Evolutionary conservation across 2,113 vertebrate genomes (phyloP).

Genomic region (Pycnonotus jocosus): DNA sequence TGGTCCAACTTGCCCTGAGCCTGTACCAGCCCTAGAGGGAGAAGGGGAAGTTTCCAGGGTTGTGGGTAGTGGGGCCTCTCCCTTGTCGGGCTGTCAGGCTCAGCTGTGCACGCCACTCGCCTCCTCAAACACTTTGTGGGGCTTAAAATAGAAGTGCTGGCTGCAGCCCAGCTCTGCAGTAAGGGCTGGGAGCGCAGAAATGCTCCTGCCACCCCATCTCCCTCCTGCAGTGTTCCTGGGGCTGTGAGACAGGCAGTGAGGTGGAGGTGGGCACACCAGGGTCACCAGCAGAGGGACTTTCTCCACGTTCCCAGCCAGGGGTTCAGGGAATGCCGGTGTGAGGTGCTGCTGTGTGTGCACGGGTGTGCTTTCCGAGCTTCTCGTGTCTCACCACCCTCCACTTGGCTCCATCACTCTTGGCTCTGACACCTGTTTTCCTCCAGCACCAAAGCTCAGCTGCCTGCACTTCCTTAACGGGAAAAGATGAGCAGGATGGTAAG

Average conservation of each 20-base stretch:
- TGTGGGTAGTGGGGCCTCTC: background rate
- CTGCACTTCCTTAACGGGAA: conserved; percentile 41
- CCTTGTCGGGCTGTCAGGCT: rapidly evolving
- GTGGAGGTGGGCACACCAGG: background rate
- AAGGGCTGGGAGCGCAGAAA: background rate
- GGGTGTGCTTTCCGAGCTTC: background rate
- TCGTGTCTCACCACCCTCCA: background rate
- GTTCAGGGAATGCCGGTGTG: rapidly evolving
- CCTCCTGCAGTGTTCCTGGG: rapidly evolving
- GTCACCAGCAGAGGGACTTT: background rate
- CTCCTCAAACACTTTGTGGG: background rate
- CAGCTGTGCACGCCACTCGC: background rate
- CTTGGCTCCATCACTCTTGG: background rate
- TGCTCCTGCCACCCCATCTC: background rate
- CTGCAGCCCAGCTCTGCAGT: conserved; percentile 39
- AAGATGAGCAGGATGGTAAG: background rate
- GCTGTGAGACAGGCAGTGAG: background rate
- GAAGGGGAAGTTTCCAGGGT: background rate
- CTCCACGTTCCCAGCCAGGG: background rate
- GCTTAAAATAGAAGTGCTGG: conserved; percentile 49
- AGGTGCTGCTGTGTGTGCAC: rapidly evolving
- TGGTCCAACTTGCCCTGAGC: background rate
- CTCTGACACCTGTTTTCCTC: conserved; percentile 6
- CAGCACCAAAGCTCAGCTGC: background rate
- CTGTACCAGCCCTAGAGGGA: background rate